Percentiles rank a stretch among this genome's conserved stretches.
phyloP scores from a whole-genome alignment of 2,888 invertebrate species.

The Lithophane socia region DNA sequence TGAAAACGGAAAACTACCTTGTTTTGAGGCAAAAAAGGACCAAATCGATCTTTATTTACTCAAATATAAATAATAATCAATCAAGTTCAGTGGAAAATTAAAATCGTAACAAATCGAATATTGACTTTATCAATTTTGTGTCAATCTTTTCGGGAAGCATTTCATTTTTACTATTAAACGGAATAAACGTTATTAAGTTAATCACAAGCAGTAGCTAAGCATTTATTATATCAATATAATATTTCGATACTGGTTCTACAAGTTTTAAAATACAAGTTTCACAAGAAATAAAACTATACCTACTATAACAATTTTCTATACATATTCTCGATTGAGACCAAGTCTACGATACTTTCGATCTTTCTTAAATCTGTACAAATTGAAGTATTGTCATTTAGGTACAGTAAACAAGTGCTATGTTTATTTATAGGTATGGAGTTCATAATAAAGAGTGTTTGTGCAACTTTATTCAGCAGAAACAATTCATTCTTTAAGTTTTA shows the following conservation, averaged over 20 bases:
- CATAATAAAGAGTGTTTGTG: background rate
- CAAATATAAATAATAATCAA: constrained; percentile 1
- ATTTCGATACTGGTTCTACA: constrained; percentile 37
- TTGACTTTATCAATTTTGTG: constrained; percentile 9
- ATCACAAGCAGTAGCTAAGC: constrained; percentile 11
- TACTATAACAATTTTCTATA: background rate
- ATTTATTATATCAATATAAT: constrained; percentile 14
- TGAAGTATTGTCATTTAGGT: background rate
- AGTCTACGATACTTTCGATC: background rate
- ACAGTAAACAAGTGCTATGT: background rate
- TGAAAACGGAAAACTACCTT: constrained; percentile 38
- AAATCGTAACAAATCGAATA: constrained; percentile 13
- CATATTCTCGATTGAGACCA: background rate
- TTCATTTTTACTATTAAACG: constrained; percentile 12
- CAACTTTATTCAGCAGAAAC: background rate
- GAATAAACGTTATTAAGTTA: constrained; percentile 4
- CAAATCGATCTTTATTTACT: background rate
- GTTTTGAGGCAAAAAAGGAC: constrained; percentile 13
- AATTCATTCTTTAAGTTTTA: background rate
- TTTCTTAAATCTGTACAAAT: background rate
- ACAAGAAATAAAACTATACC: background rate
- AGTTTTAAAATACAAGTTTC: constrained; percentile 30
- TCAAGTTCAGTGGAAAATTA: background rate
- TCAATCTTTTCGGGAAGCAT: constrained; percentile 11
- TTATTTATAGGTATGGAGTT: background rate